phyloP scores from a whole-genome alignment of 2,113 vertebrate genomes.

The Garra rufa region DNA sequence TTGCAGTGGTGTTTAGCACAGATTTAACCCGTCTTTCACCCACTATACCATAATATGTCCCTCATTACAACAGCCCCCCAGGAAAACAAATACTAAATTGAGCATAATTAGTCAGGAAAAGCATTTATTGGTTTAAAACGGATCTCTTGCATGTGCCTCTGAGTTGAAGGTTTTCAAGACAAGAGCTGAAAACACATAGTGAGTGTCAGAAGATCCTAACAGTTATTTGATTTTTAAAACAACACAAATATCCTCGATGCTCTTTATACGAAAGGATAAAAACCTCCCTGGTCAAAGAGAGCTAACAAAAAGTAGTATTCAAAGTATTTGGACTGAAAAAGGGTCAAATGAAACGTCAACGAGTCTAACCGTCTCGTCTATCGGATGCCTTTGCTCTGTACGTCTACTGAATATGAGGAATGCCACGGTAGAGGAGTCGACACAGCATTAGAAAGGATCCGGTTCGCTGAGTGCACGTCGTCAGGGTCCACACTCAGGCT shows the following conservation, averaged over 20 bases:
- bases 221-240: conserved; percentile 61
- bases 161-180: conserved; percentile 56
- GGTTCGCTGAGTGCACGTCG: conserved; percentile 38
- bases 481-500: neutral
- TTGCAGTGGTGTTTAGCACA: neutral
- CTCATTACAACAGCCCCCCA: neutral
- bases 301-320: conserved; percentile 67
- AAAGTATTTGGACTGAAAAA: conserved; percentile 67
- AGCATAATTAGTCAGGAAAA: conserved; percentile 19
- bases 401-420: conserved; percentile 46
- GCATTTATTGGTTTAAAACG: conserved; percentile 51
- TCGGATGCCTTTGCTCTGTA: conserved; percentile 55
- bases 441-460: conserved; percentile 26
- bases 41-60: neutral
- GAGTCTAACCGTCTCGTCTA: conserved; percentile 39
- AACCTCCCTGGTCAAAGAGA: conserved; percentile 64
- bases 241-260: conserved; percentile 41
- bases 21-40: conserved; percentile 7
- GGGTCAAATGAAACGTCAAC: conserved; percentile 62
- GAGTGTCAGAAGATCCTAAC: conserved; percentile 73
- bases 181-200: conserved; percentile 64
- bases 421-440: conserved; percentile 39
- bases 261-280: conserved; percentile 54
- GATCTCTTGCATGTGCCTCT: conserved; percentile 55
- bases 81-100: neutral